These are phyloP conservation scores for Diorhabda elongata DNA, from an alignment of 1,140 invertebrate species.

Conservation along the genomic window DNA sequence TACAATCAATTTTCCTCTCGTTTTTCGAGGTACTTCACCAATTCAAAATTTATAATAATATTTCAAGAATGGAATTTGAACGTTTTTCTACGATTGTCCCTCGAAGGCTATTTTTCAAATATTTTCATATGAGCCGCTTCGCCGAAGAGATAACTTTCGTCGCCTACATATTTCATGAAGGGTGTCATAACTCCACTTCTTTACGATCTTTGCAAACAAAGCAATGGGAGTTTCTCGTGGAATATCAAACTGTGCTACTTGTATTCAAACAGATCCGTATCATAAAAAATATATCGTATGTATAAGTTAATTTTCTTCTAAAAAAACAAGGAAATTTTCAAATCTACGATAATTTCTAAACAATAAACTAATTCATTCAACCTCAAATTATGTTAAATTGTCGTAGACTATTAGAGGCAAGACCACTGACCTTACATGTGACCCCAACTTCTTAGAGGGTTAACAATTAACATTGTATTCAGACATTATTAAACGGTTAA, in stretches of 20 bases:
- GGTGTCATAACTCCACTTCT: constrained; percentile 28
- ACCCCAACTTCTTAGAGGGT: no score
- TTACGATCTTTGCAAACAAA: constrained; percentile 20
- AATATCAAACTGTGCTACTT: constrained; percentile 1
- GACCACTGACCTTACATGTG: no score
- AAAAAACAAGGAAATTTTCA: no score
- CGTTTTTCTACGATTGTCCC: constrained; percentile 4
- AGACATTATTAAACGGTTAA: no score
- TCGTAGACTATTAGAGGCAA: no score
- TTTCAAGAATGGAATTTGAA: constrained; percentile 1
- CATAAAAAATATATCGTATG: neutral
- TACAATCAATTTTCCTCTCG: no score
- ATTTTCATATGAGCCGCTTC: constrained; percentile 12
- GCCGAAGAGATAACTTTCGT: constrained; percentile 22
- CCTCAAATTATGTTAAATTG: no score
- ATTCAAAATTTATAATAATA: neutral
- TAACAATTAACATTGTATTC: no score
- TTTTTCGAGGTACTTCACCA: neutral
- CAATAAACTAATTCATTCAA: no score
- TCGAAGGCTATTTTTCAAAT: constrained; percentile 21
- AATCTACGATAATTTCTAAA: no score
- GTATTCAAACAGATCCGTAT: neutral
- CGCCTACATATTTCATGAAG: constrained; percentile 28
- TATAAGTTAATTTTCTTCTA: no score
- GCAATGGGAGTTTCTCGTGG: constrained; percentile 5